These are phyloP conservation scores for Aphelenchoides fujianensis DNA, from an alignment of 1,140 invertebrate genomes.

Conservation along the genomic window DNA sequence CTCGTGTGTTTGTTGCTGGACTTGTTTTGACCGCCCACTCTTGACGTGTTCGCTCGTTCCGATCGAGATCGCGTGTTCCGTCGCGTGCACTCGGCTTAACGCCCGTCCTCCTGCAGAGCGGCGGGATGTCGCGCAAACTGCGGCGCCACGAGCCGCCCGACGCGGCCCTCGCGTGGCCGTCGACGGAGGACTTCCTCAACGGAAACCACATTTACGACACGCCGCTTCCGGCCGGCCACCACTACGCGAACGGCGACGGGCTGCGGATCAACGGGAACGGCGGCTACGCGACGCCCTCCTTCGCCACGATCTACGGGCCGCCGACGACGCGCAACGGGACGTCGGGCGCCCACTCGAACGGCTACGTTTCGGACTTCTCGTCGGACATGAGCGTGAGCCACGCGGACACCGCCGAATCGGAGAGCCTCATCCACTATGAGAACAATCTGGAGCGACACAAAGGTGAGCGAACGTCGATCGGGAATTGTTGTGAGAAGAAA, in stretches of 20 bases:
- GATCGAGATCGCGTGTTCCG: too few species aligned
- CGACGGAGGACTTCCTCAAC: not conserved
- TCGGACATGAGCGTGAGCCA: not conserved
- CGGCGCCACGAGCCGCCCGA: not conserved
- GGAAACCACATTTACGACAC: not conserved
- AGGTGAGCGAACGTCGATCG: too few species aligned
- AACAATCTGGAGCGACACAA: constrained; percentile 21
- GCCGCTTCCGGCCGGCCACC: not conserved
- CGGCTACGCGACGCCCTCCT: not conserved
- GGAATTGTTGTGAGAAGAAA: too few species aligned
- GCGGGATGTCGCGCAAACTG: not conserved
- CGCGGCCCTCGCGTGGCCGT: not conserved
- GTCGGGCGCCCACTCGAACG: not conserved
- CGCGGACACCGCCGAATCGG: not conserved
- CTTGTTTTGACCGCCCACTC: too few species aligned
- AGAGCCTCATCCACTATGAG: constrained; percentile 11
- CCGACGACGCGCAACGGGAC: not conserved
- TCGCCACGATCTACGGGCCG: not conserved
- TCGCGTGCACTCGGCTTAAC: too few species aligned
- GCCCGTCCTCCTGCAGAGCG: too few species aligned
- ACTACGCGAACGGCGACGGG: not conserved
- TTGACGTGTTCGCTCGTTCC: too few species aligned
- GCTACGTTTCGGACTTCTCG: constrained; percentile 6
- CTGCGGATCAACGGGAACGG: not conserved
- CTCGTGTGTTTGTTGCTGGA: too few species aligned